These are phyloP conservation scores for Lynx canadensis DNA, from an alignment of 2,113 vertebrate species.

Conservation along the genomic window DNA sequence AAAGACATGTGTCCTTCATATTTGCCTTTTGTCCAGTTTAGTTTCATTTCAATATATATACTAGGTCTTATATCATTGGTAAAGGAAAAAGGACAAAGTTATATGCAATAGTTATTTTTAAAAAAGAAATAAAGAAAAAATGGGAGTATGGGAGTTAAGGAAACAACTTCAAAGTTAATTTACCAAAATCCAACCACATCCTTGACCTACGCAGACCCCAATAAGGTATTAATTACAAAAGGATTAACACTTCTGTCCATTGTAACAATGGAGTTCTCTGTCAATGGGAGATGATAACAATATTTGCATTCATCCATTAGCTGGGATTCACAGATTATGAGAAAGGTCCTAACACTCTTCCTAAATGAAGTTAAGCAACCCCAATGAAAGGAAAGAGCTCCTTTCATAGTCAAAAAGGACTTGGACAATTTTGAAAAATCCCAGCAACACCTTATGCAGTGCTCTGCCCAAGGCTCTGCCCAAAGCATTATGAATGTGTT, in stretches of 20 bases:
- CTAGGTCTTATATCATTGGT: slow-evolving; percentile 37
- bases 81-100: slow-evolving; percentile 62
- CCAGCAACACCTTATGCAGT: not conserved
- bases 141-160: slow-evolving; percentile 55
- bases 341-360: slow-evolving; percentile 42
- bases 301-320: slow-evolving; percentile 74
- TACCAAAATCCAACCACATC: slow-evolving; percentile 69
- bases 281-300: slow-evolving; percentile 67
- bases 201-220: slow-evolving; percentile 65
- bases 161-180: slow-evolving; percentile 70
- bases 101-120: slow-evolving; percentile 29
- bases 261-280: slow-evolving; percentile 67
- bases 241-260: slow-evolving; percentile 75
- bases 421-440: not conserved
- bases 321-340: slow-evolving; percentile 54
- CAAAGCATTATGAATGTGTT: not conserved
- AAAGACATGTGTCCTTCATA: slow-evolving; percentile 40
- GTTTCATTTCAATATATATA: slow-evolving; percentile 68
- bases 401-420: not conserved
- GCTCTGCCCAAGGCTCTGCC: not conserved
- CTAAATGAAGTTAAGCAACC: slow-evolving; percentile 54
- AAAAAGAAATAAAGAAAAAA: slow-evolving; percentile 64
- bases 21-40: slow-evolving; percentile 48
- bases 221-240: slow-evolving; percentile 77
- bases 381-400: not conserved